Evolutionary conservation across 2,888 invertebrate species (phyloP).

Genomic region (Odontomyia ornata): DNA sequence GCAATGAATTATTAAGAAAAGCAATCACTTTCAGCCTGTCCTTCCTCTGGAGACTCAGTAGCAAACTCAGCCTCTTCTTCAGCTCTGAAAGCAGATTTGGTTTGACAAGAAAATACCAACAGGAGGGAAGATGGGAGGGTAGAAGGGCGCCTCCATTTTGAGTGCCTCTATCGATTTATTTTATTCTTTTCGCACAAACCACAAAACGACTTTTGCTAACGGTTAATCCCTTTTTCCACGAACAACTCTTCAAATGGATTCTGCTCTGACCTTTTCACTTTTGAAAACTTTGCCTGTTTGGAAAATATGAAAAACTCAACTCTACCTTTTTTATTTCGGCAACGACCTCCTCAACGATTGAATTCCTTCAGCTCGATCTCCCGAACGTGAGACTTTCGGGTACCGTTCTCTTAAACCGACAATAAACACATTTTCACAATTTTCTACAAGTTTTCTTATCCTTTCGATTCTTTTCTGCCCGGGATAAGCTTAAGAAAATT

Average conservation of each 20-base stretch:
- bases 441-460: slow-evolving; percentile 8
- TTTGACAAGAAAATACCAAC: slow-evolving; percentile 4
- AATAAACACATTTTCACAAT: slow-evolving; percentile 38
- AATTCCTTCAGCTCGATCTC: slow-evolving; percentile 7
- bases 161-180: slow-evolving; percentile 47
- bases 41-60: too few species aligned
- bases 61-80: too few species aligned
- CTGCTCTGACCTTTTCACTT: background rate
- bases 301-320: slow-evolving; percentile 10
- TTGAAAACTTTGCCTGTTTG: background rate
- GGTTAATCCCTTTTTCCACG: background rate
- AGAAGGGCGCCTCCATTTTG: slow-evolving; percentile 43
- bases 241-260: slow-evolving; percentile 3
- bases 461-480: background rate
- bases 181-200: slow-evolving; percentile 14
- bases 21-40: too few species aligned
- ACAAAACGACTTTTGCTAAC: background rate
- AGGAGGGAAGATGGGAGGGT: background rate
- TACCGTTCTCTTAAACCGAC: background rate
- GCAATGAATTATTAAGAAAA: background rate
- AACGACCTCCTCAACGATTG: background rate
- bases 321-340: slow-evolving; percentile 25
- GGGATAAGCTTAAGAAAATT: background rate
- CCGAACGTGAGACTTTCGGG: background rate
- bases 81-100: background rate